These are phyloP conservation scores for Pagrus major DNA, from an alignment of 2,113 vertebrate species.

Conservation along the genomic window DNA sequence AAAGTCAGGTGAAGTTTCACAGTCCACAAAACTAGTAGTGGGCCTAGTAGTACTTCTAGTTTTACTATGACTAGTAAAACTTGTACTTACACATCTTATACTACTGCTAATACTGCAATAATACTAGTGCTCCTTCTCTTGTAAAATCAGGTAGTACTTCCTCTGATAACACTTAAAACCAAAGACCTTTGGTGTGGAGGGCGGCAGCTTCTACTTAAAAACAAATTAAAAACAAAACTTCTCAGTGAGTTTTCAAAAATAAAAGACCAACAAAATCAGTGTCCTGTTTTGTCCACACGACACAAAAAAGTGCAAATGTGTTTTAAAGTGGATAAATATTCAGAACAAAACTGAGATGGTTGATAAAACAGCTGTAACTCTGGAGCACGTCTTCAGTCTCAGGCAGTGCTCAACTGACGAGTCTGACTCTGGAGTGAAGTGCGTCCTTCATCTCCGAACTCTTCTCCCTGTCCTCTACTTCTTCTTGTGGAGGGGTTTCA, in stretches of 20 bases:
- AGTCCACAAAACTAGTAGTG: no score
- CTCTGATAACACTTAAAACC: neutral
- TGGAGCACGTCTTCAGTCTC: neutral
- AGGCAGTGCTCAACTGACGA: neutral
- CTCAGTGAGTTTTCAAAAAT: neutral
- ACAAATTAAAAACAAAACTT: neutral
- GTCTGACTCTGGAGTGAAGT: constrained; percentile 5
- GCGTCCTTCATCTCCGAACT: neutral
- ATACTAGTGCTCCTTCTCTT: neutral
- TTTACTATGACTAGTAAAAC: neutral
- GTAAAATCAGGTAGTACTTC: neutral
- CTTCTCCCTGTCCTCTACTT: constrained; percentile 17
- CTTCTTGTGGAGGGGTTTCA: constrained; percentile 64
- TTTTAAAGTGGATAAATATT: neutral
- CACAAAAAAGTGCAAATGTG: neutral
- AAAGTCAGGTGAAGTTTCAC: no score
- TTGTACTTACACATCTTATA: neutral
- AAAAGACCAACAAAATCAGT: neutral
- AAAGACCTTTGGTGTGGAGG: neutral
- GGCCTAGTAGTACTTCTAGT: neutral
- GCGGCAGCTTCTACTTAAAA: neutral
- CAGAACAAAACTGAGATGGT: neutral
- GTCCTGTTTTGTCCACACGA: neutral
- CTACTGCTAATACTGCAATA: neutral
- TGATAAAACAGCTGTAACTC: neutral